A percentile compares a stretch with the other conserved stretches of the same genome.
Evolutionary conservation across 2,113 vertebrate species (phyloP).

Genomic region (Promerops cafer): DNA sequence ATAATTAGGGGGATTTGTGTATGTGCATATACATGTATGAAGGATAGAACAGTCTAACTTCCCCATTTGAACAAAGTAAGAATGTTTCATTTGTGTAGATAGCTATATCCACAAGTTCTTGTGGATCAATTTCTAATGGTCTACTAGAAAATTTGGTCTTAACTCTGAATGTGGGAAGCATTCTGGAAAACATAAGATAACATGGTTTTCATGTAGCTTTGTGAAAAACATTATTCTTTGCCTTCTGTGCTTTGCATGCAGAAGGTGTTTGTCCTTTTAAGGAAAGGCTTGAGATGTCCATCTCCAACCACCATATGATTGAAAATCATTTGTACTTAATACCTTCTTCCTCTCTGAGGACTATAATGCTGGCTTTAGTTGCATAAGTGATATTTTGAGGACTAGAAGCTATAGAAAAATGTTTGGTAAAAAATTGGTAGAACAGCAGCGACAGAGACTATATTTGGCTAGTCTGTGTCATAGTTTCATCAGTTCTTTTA

Average conservation of each 20-base stretch:
- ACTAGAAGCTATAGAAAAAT: not conserved
- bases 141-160: not conserved
- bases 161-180: not conserved
- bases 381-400: not conserved
- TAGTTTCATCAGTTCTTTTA: not conserved
- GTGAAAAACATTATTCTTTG: not conserved
- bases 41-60: not conserved
- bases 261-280: not conserved
- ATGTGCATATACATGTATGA: not conserved
- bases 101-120: not conserved
- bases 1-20: not conserved
- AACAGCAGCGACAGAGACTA: not conserved
- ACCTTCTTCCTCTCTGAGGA: not conserved
- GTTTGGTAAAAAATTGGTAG: not conserved
- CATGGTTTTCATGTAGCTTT: not conserved
- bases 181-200: not conserved
- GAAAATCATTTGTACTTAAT: not conserved
- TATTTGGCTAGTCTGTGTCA: not conserved
- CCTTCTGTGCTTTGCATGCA: not conserved
- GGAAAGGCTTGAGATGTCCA: not conserved
- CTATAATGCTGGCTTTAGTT: not conserved
- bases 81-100: not conserved
- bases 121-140: not conserved
- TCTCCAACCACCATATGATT: not conserved
- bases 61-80: not conserved